Evolutionary conservation across 1,140 invertebrate species (phyloP).

Genomic region (Trichonephila inaurata): DNA sequence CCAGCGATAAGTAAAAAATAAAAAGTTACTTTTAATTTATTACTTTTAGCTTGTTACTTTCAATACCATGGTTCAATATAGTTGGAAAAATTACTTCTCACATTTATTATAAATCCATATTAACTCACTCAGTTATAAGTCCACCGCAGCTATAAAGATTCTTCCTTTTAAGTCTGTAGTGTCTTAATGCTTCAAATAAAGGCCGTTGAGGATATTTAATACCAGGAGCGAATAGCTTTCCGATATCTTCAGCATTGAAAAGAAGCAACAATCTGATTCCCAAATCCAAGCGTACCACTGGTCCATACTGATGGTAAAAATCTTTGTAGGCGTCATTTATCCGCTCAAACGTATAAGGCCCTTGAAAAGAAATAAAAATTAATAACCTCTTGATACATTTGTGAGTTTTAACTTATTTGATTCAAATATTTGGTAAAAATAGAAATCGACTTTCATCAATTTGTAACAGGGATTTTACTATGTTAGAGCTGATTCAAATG

Average conservation of each 20-base stretch:
- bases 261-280: conserved; percentile 53
- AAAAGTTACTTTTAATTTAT: no score
- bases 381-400: no score
- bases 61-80: no score
- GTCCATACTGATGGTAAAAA: conserved; percentile 42
- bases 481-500: neutral
- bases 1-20: no score
- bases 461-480: neutral
- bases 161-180: conserved; percentile 46
- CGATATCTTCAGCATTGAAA: conserved; percentile 56
- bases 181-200: conserved; percentile 61
- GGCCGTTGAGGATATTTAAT: conserved; percentile 54
- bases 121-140: conserved; percentile 53
- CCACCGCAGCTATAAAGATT: conserved; percentile 50
- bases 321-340: conserved; percentile 68
- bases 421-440: neutral
- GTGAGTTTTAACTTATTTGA: neutral
- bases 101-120: no score
- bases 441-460: neutral
- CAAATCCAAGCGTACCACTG: conserved; percentile 56
- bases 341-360: conserved; percentile 68
- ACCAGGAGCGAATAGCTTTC: neutral
- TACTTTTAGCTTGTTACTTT: no score
- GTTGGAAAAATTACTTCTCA: no score
- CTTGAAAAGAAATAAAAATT: neutral